Conservation (phyloP, 2,888 invertebrate genomes). For the Cephus runcator region DNA sequence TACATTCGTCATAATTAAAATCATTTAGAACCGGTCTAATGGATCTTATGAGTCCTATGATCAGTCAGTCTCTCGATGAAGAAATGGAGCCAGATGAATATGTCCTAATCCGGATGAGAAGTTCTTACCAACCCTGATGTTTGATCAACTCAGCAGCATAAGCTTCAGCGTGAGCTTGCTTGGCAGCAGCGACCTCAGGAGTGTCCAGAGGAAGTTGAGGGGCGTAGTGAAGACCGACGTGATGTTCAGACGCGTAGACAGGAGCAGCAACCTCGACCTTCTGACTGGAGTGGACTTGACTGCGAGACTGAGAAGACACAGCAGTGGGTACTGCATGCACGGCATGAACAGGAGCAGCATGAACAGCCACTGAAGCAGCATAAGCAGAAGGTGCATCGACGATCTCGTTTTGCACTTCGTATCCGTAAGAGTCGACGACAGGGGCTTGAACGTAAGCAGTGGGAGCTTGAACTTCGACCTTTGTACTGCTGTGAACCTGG, state of each 20-base stretch:
- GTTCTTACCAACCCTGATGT: slow-evolving; percentile 18
- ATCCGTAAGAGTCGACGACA: slow-evolving; percentile 12
- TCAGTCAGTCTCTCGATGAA: slow-evolving; percentile 3
- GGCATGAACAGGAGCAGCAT: slow-evolving; percentile 19
- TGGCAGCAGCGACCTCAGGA: slow-evolving; percentile 19
- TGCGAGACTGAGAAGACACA: slow-evolving; percentile 41
- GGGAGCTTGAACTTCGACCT: slow-evolving; percentile 12
- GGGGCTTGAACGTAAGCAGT: slow-evolving; percentile 2
- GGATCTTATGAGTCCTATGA: neutral
- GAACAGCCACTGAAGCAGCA: slow-evolving; percentile 30
- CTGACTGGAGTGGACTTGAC: slow-evolving; percentile 12
- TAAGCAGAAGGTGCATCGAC: slow-evolving; percentile 3
- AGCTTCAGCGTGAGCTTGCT: slow-evolving; percentile 17
- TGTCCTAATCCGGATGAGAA: neutral
- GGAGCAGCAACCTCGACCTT: slow-evolving; percentile 1
- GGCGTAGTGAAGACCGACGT: slow-evolving; percentile 1
- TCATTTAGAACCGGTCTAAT: neutral
- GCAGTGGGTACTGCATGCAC: slow-evolving; percentile 54
- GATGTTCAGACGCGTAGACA: slow-evolving; percentile 3
- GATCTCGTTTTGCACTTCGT: slow-evolving; percentile 9
- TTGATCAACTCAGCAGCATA: slow-evolving; percentile 16
- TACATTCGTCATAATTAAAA: neutral
- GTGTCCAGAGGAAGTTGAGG: slow-evolving; percentile 7
- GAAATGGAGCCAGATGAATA: neutral
- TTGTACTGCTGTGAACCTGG: slow-evolving; percentile 23